These are phyloP conservation scores for Cydia pomonella DNA, from an alignment of 1,140 invertebrate genomes.

Conservation along the genomic window DNA sequence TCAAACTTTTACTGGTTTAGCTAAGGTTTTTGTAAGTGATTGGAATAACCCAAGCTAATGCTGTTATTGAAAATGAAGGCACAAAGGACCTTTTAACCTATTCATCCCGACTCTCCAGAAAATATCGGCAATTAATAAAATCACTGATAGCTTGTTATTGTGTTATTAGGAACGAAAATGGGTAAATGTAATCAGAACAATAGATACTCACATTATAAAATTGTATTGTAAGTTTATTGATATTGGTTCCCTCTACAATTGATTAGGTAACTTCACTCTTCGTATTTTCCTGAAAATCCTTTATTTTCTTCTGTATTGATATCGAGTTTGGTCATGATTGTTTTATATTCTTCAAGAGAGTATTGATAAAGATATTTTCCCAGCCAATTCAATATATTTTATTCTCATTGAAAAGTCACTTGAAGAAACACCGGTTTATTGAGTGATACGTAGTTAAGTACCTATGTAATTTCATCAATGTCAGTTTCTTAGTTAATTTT, in stretches of 20 bases:
- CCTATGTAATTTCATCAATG: neutral
- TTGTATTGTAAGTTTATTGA: neutral
- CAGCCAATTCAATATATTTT: neutral
- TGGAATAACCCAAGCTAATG: neutral
- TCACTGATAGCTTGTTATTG: constrained; percentile 16
- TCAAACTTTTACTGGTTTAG: neutral
- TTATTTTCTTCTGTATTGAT: neutral
- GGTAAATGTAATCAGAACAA: neutral
- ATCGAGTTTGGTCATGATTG: neutral
- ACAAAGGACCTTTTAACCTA: constrained; percentile 17
- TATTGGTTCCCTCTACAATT: neutral
- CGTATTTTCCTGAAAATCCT: neutral
- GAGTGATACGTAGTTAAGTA: neutral
- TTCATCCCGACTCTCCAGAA: neutral
- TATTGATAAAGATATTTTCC: neutral
- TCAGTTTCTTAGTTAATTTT: too few relatives aligned
- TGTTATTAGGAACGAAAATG: neutral
- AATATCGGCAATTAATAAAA: constrained; percentile 21
- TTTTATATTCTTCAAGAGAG: neutral
- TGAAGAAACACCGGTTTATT: neutral
- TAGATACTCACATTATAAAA: neutral
- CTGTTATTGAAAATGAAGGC: constrained; percentile 28
- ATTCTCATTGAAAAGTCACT: neutral
- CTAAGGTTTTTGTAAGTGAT: neutral
- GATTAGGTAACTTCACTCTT: neutral